Evolutionary conservation across 2,888 invertebrate species (phyloP), one percentile per base, ranked within the genome.

Genomic region (Epinotia bilunana): DNA sequence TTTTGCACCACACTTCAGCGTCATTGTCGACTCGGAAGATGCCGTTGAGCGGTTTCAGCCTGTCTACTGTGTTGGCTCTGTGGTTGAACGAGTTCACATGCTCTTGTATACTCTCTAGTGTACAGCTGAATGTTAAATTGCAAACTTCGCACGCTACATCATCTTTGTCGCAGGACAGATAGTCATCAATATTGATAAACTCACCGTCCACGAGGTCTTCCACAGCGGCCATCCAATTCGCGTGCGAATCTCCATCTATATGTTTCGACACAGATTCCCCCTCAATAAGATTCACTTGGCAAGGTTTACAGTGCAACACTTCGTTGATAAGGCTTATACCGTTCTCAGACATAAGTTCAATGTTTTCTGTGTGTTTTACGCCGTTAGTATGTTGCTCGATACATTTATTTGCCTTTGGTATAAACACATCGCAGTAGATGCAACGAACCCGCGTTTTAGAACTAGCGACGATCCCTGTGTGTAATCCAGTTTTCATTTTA

Each of bases 301-400:
- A 91, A 18, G 88, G 88, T 72, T 87, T 88, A 78, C 91, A 91
- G 77, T 87, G 83, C 18, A 91, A 77, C 28, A 79, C 81, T 6
- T 85, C 85, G 61, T 86, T 79, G 61, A 78, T 78, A 43, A 86
- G 87, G 62, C 78, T 79, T 77, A 91, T 83, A 2, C 88, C 91
- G 72, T 91, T 88, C 74, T 87, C 86, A 49, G 83, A 80, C 88
- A 89, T 88, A 61, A 88, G 80, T 65, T 87, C 85, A 28, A 90
- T 86, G 63, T 88, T 88, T 20, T 90, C 89, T 76, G 88, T 89
- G 77, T 91, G 91, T 80, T 86, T 89, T 28, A 85, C 81, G 9
- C 90, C 91, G 73, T 90, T 88, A 20, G 83, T 84, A 78, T 91
- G 91, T 78, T 91, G 89, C 72, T 90, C 90, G 72, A 91, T 90